Evolutionary conservation across 2,888 invertebrate genomes (phyloP).

Genomic region (Clanis bilineata): DNA sequence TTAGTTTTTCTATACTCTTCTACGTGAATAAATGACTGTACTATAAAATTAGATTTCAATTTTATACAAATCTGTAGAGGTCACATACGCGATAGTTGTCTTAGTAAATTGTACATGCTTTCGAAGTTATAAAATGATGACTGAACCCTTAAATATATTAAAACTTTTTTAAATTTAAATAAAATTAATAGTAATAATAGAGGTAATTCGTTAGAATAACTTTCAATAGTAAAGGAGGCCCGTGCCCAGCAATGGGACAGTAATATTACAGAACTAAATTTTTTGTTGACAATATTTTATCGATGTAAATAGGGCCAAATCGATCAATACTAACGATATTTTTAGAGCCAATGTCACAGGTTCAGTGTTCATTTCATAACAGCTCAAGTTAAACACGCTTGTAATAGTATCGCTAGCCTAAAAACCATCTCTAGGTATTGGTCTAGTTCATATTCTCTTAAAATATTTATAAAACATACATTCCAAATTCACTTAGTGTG

Average conservation of each 20-base stretch:
- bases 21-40: conserved; percentile 18
- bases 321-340: neutral
- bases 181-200: no score
- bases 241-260: neutral
- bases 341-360: neutral
- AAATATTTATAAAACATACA: conserved; percentile 13
- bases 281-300: conserved; percentile 1
- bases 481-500: conserved; percentile 15
- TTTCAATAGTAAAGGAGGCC: neutral
- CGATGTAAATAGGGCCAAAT: conserved; percentile 10
- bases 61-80: conserved; percentile 27
- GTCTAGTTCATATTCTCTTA: conserved; percentile 1
- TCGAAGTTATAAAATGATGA: neutral
- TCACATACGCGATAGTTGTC: conserved; percentile 12
- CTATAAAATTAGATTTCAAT: conserved; percentile 20
- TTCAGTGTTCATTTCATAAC: neutral
- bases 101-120: neutral
- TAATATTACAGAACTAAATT: no score
- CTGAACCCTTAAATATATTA: neutral
- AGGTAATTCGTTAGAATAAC: no score
- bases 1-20: conserved; percentile 25
- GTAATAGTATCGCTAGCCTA: conserved; percentile 1
- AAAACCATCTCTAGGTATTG: conserved; percentile 10
- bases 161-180: no score
- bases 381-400: conserved; percentile 9